phyloP scores from a whole-genome alignment of 2,888 invertebrate species.

The Eupithecia exiguata region DNA sequence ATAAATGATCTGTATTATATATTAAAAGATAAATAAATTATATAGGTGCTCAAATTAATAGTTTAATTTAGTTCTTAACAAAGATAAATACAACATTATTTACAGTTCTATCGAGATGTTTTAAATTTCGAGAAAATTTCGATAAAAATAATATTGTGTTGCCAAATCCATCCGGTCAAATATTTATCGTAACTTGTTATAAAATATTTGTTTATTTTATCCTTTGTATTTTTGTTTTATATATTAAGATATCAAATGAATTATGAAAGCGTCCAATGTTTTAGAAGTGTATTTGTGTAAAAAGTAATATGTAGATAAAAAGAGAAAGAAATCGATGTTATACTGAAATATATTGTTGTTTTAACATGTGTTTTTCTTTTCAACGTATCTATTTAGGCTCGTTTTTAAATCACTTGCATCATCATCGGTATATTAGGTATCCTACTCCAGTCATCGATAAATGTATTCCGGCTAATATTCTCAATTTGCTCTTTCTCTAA shows the following conservation, averaged over 20 bases:
- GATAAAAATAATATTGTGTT: not conserved
- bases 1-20: conserved; percentile 13
- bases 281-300: conserved; percentile 21
- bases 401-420: not conserved
- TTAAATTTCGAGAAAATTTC: not conserved
- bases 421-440: not conserved
- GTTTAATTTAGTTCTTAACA: not conserved
- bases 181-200: not conserved
- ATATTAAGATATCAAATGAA: conserved; percentile 10
- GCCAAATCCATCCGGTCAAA: not conserved
- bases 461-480: no score
- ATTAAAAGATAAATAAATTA: not conserved
- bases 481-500: not conserved
- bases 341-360: conserved; percentile 45
- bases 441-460: no score
- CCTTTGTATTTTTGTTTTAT: conserved; percentile 14
- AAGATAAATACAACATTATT: not conserved
- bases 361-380: conserved; percentile 19
- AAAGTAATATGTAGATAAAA: conserved; percentile 46
- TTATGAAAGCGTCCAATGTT: conserved; percentile 49
- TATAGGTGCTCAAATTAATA: not conserved
- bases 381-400: not conserved
- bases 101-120: not conserved
- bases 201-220: not conserved
- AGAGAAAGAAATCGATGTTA: conserved; percentile 40